A percentile compares a stretch with the other conserved stretches of the same genome.
Evolutionary conservation across 2,113 vertebrate species (phyloP).

Genomic region (Amblyornis subalaris): DNA sequence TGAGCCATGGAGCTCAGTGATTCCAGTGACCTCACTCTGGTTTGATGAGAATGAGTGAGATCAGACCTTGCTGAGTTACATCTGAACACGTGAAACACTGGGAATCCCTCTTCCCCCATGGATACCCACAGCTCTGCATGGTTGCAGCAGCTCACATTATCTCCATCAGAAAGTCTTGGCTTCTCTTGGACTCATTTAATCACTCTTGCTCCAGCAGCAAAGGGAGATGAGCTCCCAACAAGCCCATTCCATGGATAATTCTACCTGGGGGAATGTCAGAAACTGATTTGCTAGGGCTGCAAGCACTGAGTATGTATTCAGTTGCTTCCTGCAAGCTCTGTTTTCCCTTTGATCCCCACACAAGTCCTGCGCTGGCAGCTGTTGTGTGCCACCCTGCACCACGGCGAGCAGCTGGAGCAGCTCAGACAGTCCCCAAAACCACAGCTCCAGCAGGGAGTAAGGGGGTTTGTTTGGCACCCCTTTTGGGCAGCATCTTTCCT

Average conservation of each 20-base stretch:
- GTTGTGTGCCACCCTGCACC: background rate
- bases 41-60: background rate
- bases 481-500: background rate
- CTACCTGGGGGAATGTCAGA: background rate
- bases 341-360: background rate
- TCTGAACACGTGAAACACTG: background rate
- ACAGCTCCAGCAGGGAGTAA: background rate
- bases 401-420: background rate
- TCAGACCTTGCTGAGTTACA: background rate
- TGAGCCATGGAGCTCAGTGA: background rate
- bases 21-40: background rate
- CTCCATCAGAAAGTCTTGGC: background rate
- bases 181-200: background rate
- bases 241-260: background rate
- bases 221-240: background rate
- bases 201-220: background rate
- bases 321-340: background rate
- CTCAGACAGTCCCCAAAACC: background rate
- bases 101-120: background rate
- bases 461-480: background rate
- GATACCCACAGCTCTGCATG: background rate
- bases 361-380: background rate
- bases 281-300: background rate
- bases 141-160: background rate
- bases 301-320: fast-evolving